phyloP scores from a whole-genome alignment of 2,113 vertebrate genomes.

The Serinus canaria region DNA sequence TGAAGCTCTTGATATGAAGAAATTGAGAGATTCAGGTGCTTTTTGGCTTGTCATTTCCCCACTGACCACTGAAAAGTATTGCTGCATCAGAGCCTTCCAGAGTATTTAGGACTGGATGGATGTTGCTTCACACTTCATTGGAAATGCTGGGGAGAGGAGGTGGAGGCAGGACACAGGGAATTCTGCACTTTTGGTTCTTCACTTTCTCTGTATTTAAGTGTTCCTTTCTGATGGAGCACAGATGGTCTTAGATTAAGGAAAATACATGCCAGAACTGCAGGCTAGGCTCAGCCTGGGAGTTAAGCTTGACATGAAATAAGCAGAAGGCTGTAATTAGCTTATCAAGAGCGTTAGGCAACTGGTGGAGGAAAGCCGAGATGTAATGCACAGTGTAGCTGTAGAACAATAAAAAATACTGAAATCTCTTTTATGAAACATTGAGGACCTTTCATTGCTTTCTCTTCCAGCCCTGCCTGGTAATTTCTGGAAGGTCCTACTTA shows the following conservation, averaged over 20 bases:
- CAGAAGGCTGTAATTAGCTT: conserved; percentile 54
- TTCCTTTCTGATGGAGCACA: conserved; percentile 35
- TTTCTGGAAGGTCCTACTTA: neutral
- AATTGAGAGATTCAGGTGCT: neutral
- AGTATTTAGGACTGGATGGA: conserved; percentile 4
- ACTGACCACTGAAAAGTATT: neutral
- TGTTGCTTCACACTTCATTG: conserved; percentile 32
- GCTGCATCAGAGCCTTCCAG: neutral
- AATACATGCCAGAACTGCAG: conserved; percentile 37
- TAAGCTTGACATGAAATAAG: conserved; percentile 53
- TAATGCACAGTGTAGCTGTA: neutral
- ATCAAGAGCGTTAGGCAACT: conserved; percentile 27
- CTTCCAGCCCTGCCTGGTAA: neutral
- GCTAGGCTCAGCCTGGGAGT: conserved; percentile 39
- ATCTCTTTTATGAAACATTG: neutral
- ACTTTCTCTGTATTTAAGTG: neutral
- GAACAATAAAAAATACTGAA: neutral
- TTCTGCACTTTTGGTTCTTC: conserved; percentile 13
- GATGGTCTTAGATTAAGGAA: conserved; percentile 50
- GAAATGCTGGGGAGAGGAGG: neutral
- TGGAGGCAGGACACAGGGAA: neutral
- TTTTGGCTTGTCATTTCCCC: neutral
- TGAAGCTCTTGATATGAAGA: neutral
- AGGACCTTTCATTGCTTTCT: neutral
- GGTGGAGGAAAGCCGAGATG: neutral